phyloP scores from a whole-genome alignment of 35 echinoderm and acorn worm genomes.

The Ophiothrix spiculata region DNA sequence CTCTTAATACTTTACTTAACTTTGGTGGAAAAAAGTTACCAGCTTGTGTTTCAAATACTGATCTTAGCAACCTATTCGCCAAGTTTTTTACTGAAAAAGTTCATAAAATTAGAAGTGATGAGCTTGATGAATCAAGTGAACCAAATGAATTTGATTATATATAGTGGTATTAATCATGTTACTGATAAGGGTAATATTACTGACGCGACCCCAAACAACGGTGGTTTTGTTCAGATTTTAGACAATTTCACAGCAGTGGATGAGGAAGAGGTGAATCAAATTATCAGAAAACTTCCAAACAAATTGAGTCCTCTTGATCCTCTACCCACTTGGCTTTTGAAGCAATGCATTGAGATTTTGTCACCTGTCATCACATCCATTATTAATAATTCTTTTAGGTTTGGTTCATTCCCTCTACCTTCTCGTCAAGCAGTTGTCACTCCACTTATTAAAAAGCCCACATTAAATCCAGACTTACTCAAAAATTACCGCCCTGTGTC shows the following conservation, averaged over 20 bases:
- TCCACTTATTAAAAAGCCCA: constrained; percentile 9
- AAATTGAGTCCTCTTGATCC: not conserved
- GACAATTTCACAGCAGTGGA: not conserved
- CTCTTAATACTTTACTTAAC: not conserved
- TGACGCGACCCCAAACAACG: not conserved
- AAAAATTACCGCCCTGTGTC: constrained; percentile 40
- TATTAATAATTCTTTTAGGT: constrained; percentile 11
- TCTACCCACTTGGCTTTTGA: not conserved
- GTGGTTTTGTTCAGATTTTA: not conserved
- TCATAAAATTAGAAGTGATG: not conserved
- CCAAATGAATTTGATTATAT: not conserved
- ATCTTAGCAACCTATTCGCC: constrained; percentile 8
- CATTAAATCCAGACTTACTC: constrained; percentile 30
- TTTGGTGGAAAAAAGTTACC: not conserved
- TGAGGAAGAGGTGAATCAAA: not conserved
- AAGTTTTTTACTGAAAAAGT: not conserved
- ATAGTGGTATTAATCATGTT: not conserved
- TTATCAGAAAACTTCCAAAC: not conserved
- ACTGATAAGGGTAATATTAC: not conserved
- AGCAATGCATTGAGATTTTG: not conserved
- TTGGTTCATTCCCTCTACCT: constrained; percentile 1
- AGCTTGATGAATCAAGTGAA: not conserved
- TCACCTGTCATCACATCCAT: constrained; percentile 9
- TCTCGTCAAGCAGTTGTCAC: constrained; percentile 18
- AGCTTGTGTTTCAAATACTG: not conserved